Base-by-base conservation (phyloP, 2,113 vertebrate species). In the Eurystomus gularis region DNA sequence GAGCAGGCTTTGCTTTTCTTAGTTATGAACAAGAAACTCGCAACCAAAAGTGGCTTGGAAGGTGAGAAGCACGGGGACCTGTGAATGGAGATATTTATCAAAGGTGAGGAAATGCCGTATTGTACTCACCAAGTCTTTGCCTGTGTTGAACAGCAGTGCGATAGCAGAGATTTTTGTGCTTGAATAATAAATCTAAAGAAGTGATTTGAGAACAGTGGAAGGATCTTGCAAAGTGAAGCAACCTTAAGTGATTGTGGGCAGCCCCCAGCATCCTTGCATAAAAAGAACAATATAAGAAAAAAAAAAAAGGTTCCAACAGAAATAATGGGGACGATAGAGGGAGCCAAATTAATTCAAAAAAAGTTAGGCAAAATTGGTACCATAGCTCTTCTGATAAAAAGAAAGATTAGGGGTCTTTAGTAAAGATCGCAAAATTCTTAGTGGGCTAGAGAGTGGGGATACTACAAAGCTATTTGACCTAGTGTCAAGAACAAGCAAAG, bases 301-400 rank as follows among this genome's bases (percentile, higher is more conserved):
- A 93, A 90, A 55, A 20, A 65, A 83, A 37, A n/a, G n/a, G n/a
- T n/a, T 46, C 75, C 3, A 13, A 78, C 49, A 87, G 80, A 96
- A 82, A 88, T 77, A 88, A 92, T 35, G 78, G 90, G 75, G 87
- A 97, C 93, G 91, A 97, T 96, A 97, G 94, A 96, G 96, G 96
- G 97, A 95, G 96, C 95, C 94, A 97, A 97, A 98, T 96, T 97
- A 97, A 94, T 95, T 96, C 20, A 60, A 90, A 97, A 96, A 97
- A 95, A 64, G 2, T 51, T 78, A 84, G 35, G 78, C 78, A 95
- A 96, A 97, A 98, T 90, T 79, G 79, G 80, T 54, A 88, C 66
- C 1, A 2, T 17, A 78, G 61, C 65, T 87, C 78, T 80, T 96
- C 88, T 82, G 94, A 93, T 29, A 93, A 78, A 96, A 91, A 71